These are phyloP conservation scores for Stictocephala bisonia DNA, from an alignment of 2,888 invertebrate genomes.

Conservation along the genomic window DNA sequence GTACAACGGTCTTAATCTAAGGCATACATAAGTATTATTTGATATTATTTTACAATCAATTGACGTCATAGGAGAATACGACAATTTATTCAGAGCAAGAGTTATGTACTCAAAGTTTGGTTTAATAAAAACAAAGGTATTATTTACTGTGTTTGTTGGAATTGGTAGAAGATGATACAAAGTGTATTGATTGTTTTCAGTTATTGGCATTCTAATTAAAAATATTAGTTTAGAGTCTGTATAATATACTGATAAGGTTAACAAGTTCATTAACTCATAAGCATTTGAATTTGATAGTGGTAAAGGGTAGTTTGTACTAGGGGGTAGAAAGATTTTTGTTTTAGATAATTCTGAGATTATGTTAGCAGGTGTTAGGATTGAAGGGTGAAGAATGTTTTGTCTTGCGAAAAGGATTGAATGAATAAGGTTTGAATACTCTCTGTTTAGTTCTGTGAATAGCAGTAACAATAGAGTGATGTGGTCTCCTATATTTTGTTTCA, in stretches of 20 bases:
- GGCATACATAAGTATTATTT: too few relatives aligned
- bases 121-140: too few relatives aligned
- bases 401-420: not conserved
- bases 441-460: not conserved
- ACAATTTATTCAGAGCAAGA: too few relatives aligned
- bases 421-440: conserved; percentile 4
- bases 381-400: conserved; percentile 16
- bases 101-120: too few relatives aligned
- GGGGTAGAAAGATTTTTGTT: not conserved
- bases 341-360: not conserved
- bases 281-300: not conserved
- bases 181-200: not conserved
- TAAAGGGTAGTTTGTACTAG: not conserved
- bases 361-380: not conserved
- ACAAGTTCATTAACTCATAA: not conserved
- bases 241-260: not conserved
- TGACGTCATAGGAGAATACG: too few relatives aligned
- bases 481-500: not conserved
- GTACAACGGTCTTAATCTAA: too few relatives aligned
- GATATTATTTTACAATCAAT: too few relatives aligned
- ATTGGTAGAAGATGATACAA: conserved; percentile 5
- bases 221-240: conserved; percentile 2
- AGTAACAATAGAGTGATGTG: not conserved
- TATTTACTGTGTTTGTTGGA: too few relatives aligned
- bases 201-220: not conserved